Conservation (phyloP, 2,797 vertebrate species). For the Macrochelys suwanniensis region DNA sequence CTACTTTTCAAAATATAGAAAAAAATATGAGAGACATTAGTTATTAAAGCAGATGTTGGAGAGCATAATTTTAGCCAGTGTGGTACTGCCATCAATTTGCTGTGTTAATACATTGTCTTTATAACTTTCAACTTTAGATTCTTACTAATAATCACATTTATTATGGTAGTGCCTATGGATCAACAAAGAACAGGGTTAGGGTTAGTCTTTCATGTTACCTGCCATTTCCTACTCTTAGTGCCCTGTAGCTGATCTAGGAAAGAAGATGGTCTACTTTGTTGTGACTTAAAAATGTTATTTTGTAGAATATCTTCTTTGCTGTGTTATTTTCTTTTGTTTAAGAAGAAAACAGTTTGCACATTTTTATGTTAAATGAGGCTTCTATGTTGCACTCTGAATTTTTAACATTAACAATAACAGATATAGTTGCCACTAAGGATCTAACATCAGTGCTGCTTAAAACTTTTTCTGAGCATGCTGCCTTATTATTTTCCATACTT, state of each 20-base stretch:
- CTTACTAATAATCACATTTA: background rate
- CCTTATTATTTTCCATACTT: conserved; percentile 82
- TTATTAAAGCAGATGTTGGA: background rate
- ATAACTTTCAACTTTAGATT: background rate
- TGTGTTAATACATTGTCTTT: background rate
- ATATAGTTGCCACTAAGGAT: conserved; percentile 79
- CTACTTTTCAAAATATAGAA: background rate
- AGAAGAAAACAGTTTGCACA: conserved; percentile 96
- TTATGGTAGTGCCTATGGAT: background rate
- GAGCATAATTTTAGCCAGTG: background rate
- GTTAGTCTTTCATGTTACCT: conserved; percentile 83
- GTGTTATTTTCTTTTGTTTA: conserved; percentile 92
- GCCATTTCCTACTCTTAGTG: conserved; percentile 97
- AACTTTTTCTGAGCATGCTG: conserved; percentile 89
- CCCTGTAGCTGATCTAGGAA: conserved; percentile 97
- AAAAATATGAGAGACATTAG: background rate
- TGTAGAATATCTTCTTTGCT: conserved; percentile 90
- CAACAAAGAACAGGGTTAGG: background rate
- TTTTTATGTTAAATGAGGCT: conserved; percentile 84
- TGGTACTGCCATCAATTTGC: background rate
- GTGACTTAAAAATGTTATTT: conserved; percentile 83
- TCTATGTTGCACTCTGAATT: conserved; percentile 89
- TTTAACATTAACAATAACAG: conserved; percentile 76
- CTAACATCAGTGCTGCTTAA: conserved; percentile 82
- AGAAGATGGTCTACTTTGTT: conserved; percentile 89